phyloP scores from a whole-genome alignment of 1,140 invertebrate species.

The Leptestheria dahalacensis region DNA sequence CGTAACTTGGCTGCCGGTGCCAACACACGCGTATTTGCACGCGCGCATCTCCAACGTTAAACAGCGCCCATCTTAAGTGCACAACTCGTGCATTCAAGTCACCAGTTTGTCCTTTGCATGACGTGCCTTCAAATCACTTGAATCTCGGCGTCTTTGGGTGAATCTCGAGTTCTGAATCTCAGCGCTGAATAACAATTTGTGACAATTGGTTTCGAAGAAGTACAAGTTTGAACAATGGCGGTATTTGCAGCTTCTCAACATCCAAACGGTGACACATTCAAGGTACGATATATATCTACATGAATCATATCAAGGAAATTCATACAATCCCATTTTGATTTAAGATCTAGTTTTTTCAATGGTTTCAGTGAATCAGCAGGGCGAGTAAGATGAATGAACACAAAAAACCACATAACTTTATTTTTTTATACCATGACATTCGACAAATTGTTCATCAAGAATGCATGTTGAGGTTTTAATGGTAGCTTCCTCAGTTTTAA shows the following conservation, averaged over 20 bases:
- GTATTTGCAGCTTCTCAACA: not conserved
- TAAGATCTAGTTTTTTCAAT: not conserved
- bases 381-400: not conserved
- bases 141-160: no score
- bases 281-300: no score
- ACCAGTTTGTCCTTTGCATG: no score
- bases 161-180: not conserved
- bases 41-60: not conserved
- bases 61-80: not conserved
- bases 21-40: not conserved
- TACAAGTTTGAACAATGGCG: not conserved
- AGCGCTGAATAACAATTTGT: not conserved
- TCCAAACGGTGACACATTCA: not conserved
- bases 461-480: not conserved
- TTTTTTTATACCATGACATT: not conserved
- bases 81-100: not conserved
- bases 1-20: not conserved
- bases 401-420: not conserved
- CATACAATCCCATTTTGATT: not conserved
- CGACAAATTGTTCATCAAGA: not conserved
- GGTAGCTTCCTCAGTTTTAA: not conserved
- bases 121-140: no score
- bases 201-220: not conserved
- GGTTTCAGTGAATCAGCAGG: not conserved
- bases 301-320: not conserved